Evolutionary conservation across 2,888 invertebrate genomes (phyloP), one percentile per base, ranked within the genome.

Genomic region (Meganola albula): DNA sequence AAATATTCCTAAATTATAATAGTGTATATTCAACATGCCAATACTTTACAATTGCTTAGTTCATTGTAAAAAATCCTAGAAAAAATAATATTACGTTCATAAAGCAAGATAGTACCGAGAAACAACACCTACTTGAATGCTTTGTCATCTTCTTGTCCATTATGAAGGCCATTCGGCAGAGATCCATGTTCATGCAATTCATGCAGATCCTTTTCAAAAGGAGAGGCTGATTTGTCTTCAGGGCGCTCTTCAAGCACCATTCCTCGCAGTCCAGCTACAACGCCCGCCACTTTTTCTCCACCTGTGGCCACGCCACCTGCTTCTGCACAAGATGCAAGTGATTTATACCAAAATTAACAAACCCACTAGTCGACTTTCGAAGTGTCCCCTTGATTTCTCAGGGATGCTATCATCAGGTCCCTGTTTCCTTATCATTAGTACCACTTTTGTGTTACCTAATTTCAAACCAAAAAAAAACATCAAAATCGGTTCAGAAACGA

Each of bases 71-170:
- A n/a, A n/a, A n/a, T n/a, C n/a, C n/a, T n/a, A n/a, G n/a, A n/a
- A n/a, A n/a, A n/a, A n/a, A n/a, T n/a, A n/a, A n/a, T n/a, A n/a
- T n/a, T n/a, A n/a, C n/a, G n/a, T n/a, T n/a, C n/a, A n/a, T n/a
- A n/a, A n/a, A n/a, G n/a, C n/a, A n/a, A n/a, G n/a, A n/a, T n/a
- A n/a, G n/a, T n/a, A n/a, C n/a, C n/a, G 30, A 45, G 0, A 10
- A 37, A 8, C 6, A 22, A 26, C 37, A 92, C 94, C 92, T 74
- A 95, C 95, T 95, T 95, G 80, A 94, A 95, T 54, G 92, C 92
- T 86, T 94, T 95, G 63, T 95, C 95, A 63, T 96, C 96, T 58
- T 95, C 95, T 53, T 94, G 82, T 21, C 85, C 87, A 52, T 89
- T 89, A 49, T 85, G 85, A 28, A 85, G 70, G 37, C 90, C 90